Percentiles rank a stretch among this genome's conserved stretches.
Conservation (phyloP, 2,113 vertebrate genomes). For the Uropsilus gracilis region DNA sequence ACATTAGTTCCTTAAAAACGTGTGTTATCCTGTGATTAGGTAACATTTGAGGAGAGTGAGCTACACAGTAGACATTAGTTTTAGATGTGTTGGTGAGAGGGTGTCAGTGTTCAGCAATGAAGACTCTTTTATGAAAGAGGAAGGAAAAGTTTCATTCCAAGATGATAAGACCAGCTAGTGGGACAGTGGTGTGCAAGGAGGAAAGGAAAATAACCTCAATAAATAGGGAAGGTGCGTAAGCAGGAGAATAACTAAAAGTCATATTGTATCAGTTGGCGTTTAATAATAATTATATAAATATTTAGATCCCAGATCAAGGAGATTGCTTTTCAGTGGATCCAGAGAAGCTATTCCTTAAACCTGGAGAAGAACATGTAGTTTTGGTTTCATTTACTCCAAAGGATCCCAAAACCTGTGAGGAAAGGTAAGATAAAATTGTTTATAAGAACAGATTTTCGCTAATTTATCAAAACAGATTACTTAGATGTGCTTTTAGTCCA, state of each 20-base stretch:
- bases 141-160: not conserved
- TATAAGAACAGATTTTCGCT: not conserved
- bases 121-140: not conserved
- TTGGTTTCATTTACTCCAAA: slow-evolving; percentile 89
- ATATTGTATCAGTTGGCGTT: not conserved
- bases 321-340: slow-evolving; percentile 91
- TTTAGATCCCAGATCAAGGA: slow-evolving; percentile 86
- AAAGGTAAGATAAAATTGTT: slow-evolving; percentile 87
- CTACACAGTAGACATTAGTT: not conserved
- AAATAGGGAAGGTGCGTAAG: not conserved
- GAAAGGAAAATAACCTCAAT: not conserved
- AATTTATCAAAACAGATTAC: not conserved
- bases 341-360: slow-evolving; percentile 88
- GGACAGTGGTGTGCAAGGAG: not conserved
- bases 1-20: not conserved
- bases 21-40: not conserved
- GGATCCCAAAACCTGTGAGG: slow-evolving; percentile 72
- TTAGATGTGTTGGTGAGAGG: not conserved
- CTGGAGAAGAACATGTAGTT: slow-evolving; percentile 90
- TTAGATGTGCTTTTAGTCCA: not conserved
- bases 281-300: not conserved
- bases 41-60: not conserved
- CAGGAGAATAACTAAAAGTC: not conserved
- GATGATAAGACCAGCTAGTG: not conserved
- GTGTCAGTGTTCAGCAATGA: not conserved